A percentile compares a stretch with the other conserved stretches of the same genome.
Evolutionary conservation across 2,888 invertebrate genomes (phyloP).

Genomic region (Agrilus mali): DNA sequence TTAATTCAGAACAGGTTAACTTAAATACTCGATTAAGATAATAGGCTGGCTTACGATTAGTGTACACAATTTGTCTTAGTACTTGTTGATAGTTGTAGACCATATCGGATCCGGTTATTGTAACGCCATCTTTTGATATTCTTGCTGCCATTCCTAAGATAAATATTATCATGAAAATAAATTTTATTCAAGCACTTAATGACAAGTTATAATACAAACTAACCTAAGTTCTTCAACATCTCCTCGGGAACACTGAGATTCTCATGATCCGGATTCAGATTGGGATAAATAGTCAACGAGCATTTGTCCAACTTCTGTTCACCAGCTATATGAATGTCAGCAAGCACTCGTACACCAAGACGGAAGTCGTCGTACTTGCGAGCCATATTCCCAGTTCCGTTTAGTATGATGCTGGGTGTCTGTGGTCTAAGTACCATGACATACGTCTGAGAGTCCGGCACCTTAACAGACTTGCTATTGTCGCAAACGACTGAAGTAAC

Average conservation of each 20-base stretch:
- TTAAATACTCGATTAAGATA: constrained; percentile 92
- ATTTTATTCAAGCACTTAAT: no score
- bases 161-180: no score
- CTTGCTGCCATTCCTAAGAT: constrained; percentile 46
- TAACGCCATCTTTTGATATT: constrained; percentile 82
- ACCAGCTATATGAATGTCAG: constrained; percentile 67
- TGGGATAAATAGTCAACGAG: constrained; percentile 87
- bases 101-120: constrained; percentile 64
- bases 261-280: constrained; percentile 91
- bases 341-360: constrained; percentile 77
- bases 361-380: constrained; percentile 76
- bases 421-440: constrained; percentile 80
- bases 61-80: constrained; percentile 76
- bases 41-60: constrained; percentile 92
- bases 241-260: constrained; percentile 64
- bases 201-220: constrained; percentile 1
- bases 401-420: constrained; percentile 71
- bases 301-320: constrained; percentile 80
- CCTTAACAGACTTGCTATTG: constrained; percentile 58
- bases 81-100: constrained; percentile 69
- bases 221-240: constrained; percentile 57
- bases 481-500: constrained; percentile 68
- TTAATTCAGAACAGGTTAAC: constrained; percentile 86
- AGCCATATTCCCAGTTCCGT: constrained; percentile 71
- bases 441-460: constrained; percentile 69